Evolutionary conservation across 2,797 vertebrate genomes (phyloP), one percentile per base, ranked within the genome.

Genomic region (Acipenser oxyrinchus): DNA sequence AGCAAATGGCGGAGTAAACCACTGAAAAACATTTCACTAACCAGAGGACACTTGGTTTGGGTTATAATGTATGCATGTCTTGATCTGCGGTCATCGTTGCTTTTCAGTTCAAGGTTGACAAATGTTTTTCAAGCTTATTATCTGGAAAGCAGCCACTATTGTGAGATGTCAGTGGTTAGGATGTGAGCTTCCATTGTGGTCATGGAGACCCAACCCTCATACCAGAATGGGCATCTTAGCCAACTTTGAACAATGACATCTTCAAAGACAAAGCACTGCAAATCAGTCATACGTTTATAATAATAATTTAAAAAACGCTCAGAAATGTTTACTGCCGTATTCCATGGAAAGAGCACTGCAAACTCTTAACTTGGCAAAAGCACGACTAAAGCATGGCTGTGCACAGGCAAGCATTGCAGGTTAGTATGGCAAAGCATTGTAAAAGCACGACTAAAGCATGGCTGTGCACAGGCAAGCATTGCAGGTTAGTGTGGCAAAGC

Each of bases 181-280:
- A 62, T 37, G 18, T 62, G 8, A 18, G 60, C 60, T 62, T 48
- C 59, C 60, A 62, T 10, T 62, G 60, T 62, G 60, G 18, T 62
- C 60, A 62, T 7, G 7, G 55, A 11, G 12, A 11, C 11, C 12
- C 55, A n/a, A 7, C 8, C 8, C 18, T 37, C 18, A 23, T 23
- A 23, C 13, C 6, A 18, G 60, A 13, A 62, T 10, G 60, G 18
- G 8, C 3, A 13, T 8, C 23, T 10, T 18, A 18, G 60, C 60
- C 60, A 62, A 62, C 3, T 18, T 62, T 62, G 9, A 55, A 9
- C 53, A 55, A 55, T 18, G 15, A 18, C 15, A 18, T 55, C 53
- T 55, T 55, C 10, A 55, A 55, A 55, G 53, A 55, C 10, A n/a
- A n/a, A 55, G n/a, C 4, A 7, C 53, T 10, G 53, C 6, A 55